Evolutionary conservation across 1,140 invertebrate species (phyloP).

Genomic region (Temnothorax curvispinosus): DNA sequence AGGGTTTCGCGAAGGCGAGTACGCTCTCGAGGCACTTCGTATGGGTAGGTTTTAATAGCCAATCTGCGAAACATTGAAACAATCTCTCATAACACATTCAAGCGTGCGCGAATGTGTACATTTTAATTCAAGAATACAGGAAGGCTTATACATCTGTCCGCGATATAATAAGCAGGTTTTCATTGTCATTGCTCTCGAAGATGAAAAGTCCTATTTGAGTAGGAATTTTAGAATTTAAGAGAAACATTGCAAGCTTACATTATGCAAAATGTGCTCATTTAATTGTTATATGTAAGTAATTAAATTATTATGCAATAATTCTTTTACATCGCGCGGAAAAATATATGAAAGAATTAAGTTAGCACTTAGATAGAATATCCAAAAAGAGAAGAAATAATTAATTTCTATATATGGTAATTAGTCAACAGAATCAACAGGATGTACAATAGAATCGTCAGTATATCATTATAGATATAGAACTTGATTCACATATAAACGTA

Average conservation of each 20-base stretch:
- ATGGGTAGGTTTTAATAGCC: slow-evolving; percentile 77
- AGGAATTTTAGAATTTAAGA: background rate
- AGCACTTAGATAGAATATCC: background rate
- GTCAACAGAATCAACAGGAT: no score
- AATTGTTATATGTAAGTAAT: background rate
- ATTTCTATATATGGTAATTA: background rate
- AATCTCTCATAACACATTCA: slow-evolving; percentile 72
- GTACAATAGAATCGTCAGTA: background rate
- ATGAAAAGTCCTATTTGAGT: slow-evolving; percentile 10
- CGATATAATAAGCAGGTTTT: slow-evolving; percentile 10
- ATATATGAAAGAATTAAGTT: background rate
- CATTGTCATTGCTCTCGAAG: slow-evolving; percentile 23
- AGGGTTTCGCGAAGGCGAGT: slow-evolving; percentile 68
- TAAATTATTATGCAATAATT: slow-evolving; percentile 1
- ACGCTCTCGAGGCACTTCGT: slow-evolving; percentile 70
- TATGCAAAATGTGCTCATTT: background rate
- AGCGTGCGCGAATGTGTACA: slow-evolving; percentile 10
- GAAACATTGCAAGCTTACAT: background rate
- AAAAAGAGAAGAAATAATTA: background rate
- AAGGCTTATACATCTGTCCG: slow-evolving; percentile 51
- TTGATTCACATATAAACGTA: background rate
- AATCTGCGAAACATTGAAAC: slow-evolving; percentile 74
- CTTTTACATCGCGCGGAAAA: background rate
- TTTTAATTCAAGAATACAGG: slow-evolving; percentile 71
- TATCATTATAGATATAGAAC: background rate